These are phyloP conservation scores for Cyclophora punctaria DNA, from an alignment of 2,888 invertebrate species.

Conservation along the genomic window DNA sequence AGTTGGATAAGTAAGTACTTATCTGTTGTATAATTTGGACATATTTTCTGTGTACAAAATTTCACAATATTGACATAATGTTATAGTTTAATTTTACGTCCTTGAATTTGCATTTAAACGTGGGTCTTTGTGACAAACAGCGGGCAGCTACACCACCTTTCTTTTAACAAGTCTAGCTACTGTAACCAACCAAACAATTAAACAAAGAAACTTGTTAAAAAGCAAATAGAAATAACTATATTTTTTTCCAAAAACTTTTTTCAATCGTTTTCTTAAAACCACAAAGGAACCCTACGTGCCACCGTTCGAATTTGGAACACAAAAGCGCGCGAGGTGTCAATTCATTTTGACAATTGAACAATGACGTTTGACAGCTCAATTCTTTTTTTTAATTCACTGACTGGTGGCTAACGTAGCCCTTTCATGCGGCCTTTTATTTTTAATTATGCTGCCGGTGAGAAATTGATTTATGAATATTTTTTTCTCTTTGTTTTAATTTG, in stretches of 20 bases:
- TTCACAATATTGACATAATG: too few relatives aligned
- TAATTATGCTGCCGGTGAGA: conserved; percentile 18
- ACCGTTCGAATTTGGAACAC: conserved; percentile 17
- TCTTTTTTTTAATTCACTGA: conserved; percentile 28
- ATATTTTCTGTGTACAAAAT: too few relatives aligned
- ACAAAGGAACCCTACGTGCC: conserved; percentile 23
- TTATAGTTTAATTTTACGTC: too few relatives aligned
- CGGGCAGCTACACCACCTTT: too few relatives aligned
- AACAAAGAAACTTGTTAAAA: too few relatives aligned
- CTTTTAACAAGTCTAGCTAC: background rate
- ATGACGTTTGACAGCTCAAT: conserved; percentile 49
- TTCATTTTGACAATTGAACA: conserved; percentile 41
- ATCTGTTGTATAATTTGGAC: too few relatives aligned
- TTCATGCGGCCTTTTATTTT: conserved; percentile 23
- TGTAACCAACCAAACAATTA: background rate
- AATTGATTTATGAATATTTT: conserved; percentile 7
- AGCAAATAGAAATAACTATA: too few relatives aligned
- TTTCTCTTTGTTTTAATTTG: conserved; percentile 19
- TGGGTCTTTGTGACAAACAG: too few relatives aligned
- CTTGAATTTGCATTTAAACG: too few relatives aligned
- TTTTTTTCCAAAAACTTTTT: background rate
- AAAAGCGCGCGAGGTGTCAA: conserved; percentile 34
- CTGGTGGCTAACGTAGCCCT: conserved; percentile 29
- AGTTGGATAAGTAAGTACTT: too few relatives aligned
- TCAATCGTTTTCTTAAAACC: conserved; percentile 10